Base-by-base conservation (phyloP, 2,113 vertebrate genomes). In the Ptyas mucosa region DNA sequence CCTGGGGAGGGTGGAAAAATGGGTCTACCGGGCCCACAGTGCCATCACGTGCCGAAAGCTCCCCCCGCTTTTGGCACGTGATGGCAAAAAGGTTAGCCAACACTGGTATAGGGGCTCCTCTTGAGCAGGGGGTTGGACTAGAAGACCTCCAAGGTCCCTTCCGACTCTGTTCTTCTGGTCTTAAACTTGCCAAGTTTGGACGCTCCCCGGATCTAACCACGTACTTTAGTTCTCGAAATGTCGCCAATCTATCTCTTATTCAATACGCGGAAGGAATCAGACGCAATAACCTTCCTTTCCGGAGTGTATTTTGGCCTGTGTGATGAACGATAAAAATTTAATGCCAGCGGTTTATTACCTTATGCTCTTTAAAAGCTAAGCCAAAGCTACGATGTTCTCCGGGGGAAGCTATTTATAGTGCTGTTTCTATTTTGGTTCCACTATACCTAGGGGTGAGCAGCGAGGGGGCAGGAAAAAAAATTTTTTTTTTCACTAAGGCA, bases 331-430 rank as follows among this genome's bases (percentile, higher is more conserved):
- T 97, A 95, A 95, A 46, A 97, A 97, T 93, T 92, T 96, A 96
- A 97, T 97, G 92, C 81, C 95, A 94, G 90, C 96, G 94, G 95
- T 97, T 97, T 98, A 97, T 98, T 96, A 95, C 96, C 94, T 96
- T 89, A 57, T 96, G 96, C 96, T 97, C 89, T 95, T 95, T 94
- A 97, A 96, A 97, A 93, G 97, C 97, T 95, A 92, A 97, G 90
- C 95, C 95, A 97, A 94, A 98, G 95, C 97, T 96, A 96, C 97
- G 97, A 96, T 95, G 95, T 92, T 96, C 93, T 94, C 94, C 97
- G 96, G 96, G 96, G 96, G 95, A 96, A 97, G 91, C 97, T 98
- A 98, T 98, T 98, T 98, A 97, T 98, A 97, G 94, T 95, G 26
- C 26, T 9, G 57, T 97, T 97, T 98, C 97, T 97, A 94, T 97